Base-by-base conservation (phyloP, 1,140 invertebrate genomes). In the Harlomillsia oculata region DNA sequence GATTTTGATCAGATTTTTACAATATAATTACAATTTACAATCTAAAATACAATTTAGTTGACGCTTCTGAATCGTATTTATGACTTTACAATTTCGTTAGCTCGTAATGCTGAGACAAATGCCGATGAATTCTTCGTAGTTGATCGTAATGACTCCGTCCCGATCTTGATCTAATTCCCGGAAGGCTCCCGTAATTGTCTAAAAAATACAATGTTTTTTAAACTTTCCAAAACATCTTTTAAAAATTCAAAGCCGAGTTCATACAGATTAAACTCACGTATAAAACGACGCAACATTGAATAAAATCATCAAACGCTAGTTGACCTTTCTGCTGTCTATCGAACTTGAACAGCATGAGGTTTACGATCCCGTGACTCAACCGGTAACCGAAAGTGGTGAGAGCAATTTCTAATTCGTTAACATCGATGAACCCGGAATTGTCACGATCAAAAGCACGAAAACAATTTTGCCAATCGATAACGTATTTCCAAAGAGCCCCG, bases 241-340 rank as follows among this genome's bases (percentile, higher is more conserved):
- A 46, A 32, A 39, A 23, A 14, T n/a, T 5, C 30, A 13, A 39
- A 52, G 34, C 16, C 26, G 20, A 52, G 5, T 20, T 9, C 9
- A 49, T 26, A 16, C 16, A 16, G 8, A n/a, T 37, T 23, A 39
- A 2, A 41, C 50, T 46, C 48, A 59, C 56, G 78, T 95, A 85
- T 62, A 97, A 73, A n/a, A 89, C 82, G 56, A 96, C 80, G 70
- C 89, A 94, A 68, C 88, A 92, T 71, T 97, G 93, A 67, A 99
- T 97, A 68, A 98, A 99, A 75, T 98, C 95, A 78, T 99, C 95
- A 78, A 99, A 98, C 28, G 92, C 81, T 63, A 98, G 89, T 1
- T 82, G 86, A 29, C 89, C 88, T 65, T 78, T 77, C 20, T 90
- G 90, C 68, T 82, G 83, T 60, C 94, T 76, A 72, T 98, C 94